phyloP scores from a whole-genome alignment of 2,113 vertebrate species.

The Triplophysa rosa region DNA sequence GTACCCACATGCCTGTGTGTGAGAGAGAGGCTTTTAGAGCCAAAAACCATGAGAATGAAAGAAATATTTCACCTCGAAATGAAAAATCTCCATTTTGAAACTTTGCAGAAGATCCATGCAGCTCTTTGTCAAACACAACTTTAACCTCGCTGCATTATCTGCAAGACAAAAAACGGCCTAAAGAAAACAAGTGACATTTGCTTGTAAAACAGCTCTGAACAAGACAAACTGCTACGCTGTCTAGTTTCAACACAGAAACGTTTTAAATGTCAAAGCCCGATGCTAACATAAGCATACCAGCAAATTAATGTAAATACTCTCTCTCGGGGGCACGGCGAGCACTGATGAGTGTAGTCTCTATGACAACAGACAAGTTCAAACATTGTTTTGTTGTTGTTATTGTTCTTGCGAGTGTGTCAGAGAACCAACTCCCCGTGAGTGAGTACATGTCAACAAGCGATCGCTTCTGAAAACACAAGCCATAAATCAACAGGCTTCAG shows the following conservation, averaged over 20 bases:
- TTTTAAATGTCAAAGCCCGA: slow-evolving; percentile 6
- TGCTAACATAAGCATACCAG: slow-evolving; percentile 7
- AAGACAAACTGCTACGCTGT: slow-evolving; percentile 4
- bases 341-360: slow-evolving; percentile 64
- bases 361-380: slow-evolving; percentile 78
- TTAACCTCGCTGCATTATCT: no score
- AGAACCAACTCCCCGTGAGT: slow-evolving; percentile 54
- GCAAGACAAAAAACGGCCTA: background rate
- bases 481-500: slow-evolving; percentile 67
- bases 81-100: no score
- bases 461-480: slow-evolving; percentile 74
- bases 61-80: no score
- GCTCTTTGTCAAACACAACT: no score
- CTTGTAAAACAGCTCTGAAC: background rate
- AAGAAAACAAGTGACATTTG: background rate
- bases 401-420: slow-evolving; percentile 72
- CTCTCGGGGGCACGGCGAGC: slow-evolving; percentile 34
- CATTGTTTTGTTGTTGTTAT: slow-evolving; percentile 81
- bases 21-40: background rate
- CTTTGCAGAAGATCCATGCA: no score
- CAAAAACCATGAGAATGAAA: background rate
- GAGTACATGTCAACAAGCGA: slow-evolving; percentile 73
- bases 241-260: slow-evolving; percentile 4
- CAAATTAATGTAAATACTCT: slow-evolving; percentile 47
- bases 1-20: slow-evolving; percentile 60